phyloP scores from a whole-genome alignment of 1,140 invertebrate genomes.

The Coenobita brevimanus region DNA sequence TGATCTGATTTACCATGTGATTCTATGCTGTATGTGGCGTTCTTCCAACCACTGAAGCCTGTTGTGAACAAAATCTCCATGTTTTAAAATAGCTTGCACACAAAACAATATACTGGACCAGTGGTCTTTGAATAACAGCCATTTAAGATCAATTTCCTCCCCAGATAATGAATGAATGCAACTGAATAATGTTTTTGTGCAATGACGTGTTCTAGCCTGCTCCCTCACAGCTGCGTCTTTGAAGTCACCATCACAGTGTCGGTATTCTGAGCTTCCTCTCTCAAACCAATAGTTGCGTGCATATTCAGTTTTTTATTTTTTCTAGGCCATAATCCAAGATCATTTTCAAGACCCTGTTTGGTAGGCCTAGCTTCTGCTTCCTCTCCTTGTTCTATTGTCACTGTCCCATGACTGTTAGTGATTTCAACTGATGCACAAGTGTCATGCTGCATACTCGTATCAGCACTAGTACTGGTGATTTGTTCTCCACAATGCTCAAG shows the following conservation, averaged over 20 bases:
- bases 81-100: not conserved
- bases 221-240: not conserved
- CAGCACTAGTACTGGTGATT: too few species aligned
- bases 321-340: too few species aligned
- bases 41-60: not conserved
- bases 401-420: too few species aligned
- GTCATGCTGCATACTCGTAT: too few species aligned
- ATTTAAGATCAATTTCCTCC: constrained; percentile 15
- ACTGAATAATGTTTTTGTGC: not conserved
- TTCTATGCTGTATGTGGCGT: not conserved
- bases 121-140: not conserved
- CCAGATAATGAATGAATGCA: not conserved
- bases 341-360: too few species aligned
- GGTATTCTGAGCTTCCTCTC: too few species aligned
- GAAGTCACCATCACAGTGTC: constrained; percentile 1
- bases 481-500: too few species aligned
- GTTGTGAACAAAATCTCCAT: not conserved
- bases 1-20: not conserved
- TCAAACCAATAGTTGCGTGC: too few species aligned
- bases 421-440: too few species aligned
- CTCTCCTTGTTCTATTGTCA: too few species aligned
- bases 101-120: constrained; percentile 5
- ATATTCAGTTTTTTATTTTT: too few species aligned
- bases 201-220: not conserved
- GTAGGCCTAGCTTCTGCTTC: too few species aligned